Conservation (phyloP, 2,113 vertebrate genomes). For the Loxodonta africana region DNA sequence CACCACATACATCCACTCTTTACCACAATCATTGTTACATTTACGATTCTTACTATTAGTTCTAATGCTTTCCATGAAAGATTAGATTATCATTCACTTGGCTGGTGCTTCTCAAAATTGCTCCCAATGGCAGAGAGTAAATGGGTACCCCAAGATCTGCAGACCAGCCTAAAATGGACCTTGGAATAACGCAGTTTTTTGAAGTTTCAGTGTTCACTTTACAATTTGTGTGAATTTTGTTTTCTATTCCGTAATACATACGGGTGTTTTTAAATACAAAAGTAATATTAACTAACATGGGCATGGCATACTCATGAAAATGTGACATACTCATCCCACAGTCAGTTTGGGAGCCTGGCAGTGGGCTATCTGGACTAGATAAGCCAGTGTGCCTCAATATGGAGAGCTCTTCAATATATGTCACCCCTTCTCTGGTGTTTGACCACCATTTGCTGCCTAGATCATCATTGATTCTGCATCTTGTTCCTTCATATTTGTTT, state of each 20-base stretch:
- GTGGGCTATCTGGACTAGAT: neutral
- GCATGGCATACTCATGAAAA: neutral
- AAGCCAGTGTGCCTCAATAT: fast-evolving
- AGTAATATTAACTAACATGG: neutral
- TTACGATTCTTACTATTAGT: neutral
- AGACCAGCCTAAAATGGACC: neutral
- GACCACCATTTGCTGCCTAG: neutral
- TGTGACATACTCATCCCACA: neutral
- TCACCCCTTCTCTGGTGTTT: neutral
- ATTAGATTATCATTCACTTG: neutral
- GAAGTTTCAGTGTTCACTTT: neutral
- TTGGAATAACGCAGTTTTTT: neutral
- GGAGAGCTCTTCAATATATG: neutral
- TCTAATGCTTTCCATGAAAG: neutral
- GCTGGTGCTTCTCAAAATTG: neutral
- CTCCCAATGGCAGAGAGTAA: neutral
- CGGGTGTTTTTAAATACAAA: neutral
- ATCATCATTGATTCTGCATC: neutral
- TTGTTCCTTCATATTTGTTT: neutral
- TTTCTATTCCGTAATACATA: neutral
- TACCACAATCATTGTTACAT: neutral
- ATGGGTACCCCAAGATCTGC: neutral
- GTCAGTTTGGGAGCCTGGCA: neutral
- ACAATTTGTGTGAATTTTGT: neutral
- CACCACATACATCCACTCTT: too few species aligned